Base-by-base conservation (phyloP, 2,888 invertebrate species). In the Microplitis manilae region DNA sequence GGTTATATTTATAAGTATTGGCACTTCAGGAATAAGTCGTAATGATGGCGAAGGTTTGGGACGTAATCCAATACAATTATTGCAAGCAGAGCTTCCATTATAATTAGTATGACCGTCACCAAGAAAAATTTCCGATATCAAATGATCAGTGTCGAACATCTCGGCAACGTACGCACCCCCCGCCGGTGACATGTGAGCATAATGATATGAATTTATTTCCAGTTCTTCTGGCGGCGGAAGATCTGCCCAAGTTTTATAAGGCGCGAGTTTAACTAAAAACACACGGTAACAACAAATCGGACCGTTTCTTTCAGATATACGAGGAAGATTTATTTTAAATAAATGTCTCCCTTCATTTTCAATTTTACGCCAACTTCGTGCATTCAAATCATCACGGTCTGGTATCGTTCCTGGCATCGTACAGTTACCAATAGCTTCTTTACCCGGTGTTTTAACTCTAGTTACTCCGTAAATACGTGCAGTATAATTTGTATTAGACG, bases 281-380 rank as follows among this genome's bases (percentile, higher is more conserved):
- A 97, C 92, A 82, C 96, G 92, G 88, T 96, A 96, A 85, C 96
- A 97, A 89, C 96, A 97, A 83, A 97, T 96, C 0, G 94, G 94
- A 0, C 97, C 97, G 85, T 96, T 96, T 75, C 96, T 91, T 87
- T 97, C 96, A 0, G 96, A 94, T 59, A 97, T 92, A 81, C 95
- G 92, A 0, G 96, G 96, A 82, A 96, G 89, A 81, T 93, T 92
- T 83, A 97, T 90, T 85, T 95, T 95, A 83, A 96, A 94, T 84
- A 96, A 92, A 90, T 94, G 94, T 83, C 93, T 93, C 30, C 94
- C 94, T 72, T 93, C 91, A 61, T 92, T 92, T 79, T 93, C 92
- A 61, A 94, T 91, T 85, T 93, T 93, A 38, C 92, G 91, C 93
- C 94, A 94, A 61, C 91, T 90, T 40, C 92, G 92, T 61, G 92